Evolutionary conservation across 2,113 vertebrate genomes (phyloP).

Genomic region (Xiphophorus couchianus): DNA sequence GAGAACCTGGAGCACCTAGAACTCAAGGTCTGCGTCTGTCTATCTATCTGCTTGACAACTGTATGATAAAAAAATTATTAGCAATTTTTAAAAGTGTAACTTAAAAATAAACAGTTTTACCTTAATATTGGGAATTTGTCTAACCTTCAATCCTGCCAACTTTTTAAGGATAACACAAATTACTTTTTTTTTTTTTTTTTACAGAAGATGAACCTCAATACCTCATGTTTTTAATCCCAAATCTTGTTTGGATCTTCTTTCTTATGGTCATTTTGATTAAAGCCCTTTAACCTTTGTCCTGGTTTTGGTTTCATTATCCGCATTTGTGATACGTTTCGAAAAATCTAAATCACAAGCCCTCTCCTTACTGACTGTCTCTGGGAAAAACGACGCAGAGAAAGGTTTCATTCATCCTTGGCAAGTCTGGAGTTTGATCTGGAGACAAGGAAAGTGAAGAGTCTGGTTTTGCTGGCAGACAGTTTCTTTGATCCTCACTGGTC

Average conservation of each 20-base stretch:
- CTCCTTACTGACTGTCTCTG: not conserved
- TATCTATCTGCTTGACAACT: too few relatives aligned
- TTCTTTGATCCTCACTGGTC: slow-evolving; percentile 44
- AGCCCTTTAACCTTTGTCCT: slow-evolving; percentile 3
- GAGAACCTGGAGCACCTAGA: too few relatives aligned
- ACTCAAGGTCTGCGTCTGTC: too few relatives aligned
- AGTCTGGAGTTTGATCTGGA: slow-evolving; percentile 19
- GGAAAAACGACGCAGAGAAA: slow-evolving; percentile 16
- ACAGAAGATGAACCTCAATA: not conserved
- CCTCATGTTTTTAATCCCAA: not conserved
- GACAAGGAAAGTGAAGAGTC: slow-evolving; percentile 29
- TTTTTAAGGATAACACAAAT: too few relatives aligned
- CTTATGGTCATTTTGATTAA: not conserved
- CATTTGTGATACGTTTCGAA: slow-evolving; percentile 4
- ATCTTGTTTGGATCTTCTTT: not conserved
- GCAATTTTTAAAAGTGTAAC: not conserved
- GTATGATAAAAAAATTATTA: too few relatives aligned
- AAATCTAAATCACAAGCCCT: not conserved
- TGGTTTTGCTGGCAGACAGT: slow-evolving; percentile 39
- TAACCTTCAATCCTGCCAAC: not conserved
- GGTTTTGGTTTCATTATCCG: not conserved
- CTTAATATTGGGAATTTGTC: not conserved
- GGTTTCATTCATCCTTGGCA: slow-evolving; percentile 35
- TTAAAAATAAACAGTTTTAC: not conserved
- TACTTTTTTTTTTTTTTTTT: too few relatives aligned